Conservation (phyloP, 2,113 vertebrate species). For the Odobenus rosmarus region DNA sequence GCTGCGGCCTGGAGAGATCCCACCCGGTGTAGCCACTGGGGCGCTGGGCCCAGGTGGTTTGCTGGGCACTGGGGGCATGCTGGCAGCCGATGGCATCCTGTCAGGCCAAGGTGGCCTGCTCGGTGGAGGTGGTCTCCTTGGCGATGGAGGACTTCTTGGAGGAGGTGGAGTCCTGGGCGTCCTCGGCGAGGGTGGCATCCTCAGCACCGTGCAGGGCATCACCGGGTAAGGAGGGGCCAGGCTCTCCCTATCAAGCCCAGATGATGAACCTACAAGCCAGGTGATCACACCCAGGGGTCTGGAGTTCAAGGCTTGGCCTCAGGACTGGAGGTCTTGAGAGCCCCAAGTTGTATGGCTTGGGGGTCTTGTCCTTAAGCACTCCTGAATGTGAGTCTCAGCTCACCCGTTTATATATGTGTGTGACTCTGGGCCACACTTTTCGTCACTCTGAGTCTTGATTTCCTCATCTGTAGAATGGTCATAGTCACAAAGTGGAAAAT, state of each 20-base stretch:
- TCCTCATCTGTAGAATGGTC: neutral
- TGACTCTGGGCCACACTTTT: neutral
- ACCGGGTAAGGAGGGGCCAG: slow-evolving; percentile 77
- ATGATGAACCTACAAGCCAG: neutral
- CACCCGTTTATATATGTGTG: neutral
- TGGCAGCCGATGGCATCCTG: slow-evolving; percentile 65
- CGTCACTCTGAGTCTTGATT: neutral
- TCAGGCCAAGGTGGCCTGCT: slow-evolving; percentile 73
- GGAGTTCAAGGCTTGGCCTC: neutral
- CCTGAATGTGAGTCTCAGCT: neutral
- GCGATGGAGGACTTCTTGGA: slow-evolving; percentile 80
- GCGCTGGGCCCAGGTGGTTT: slow-evolving; percentile 68
- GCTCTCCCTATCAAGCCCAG: neutral
- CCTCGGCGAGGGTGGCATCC: slow-evolving; percentile 81
- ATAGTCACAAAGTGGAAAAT: neutral
- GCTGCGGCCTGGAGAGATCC: slow-evolving; percentile 62
- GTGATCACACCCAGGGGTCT: neutral
- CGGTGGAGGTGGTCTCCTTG: slow-evolving; percentile 80
- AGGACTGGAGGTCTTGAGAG: neutral
- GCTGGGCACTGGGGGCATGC: slow-evolving; percentile 68
- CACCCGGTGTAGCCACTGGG: slow-evolving; percentile 52
- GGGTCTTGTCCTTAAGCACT: neutral
- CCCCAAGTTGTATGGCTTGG: neutral
- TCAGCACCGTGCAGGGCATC: slow-evolving; percentile 83
- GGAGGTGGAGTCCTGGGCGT: slow-evolving; percentile 77